Evolutionary conservation across 2,797 vertebrate species (phyloP), one percentile per base, ranked within the genome.

Genomic region (Acropternis orthonyx): DNA sequence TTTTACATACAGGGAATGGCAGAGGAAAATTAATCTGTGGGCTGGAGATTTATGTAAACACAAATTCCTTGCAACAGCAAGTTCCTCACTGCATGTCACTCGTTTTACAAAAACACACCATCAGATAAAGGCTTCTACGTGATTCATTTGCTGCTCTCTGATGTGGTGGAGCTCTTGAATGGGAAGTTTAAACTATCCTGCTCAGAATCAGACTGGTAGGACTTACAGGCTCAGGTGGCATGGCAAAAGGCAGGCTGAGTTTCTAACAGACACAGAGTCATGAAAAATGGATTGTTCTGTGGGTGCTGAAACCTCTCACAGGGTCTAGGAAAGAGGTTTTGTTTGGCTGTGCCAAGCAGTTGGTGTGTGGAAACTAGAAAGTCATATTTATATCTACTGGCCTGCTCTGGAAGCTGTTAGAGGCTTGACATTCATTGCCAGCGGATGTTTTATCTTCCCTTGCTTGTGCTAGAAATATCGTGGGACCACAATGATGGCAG

Each of bases 1-100:
- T 92, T 95, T 95, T 94, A 83, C 59, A 30, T 74, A 59, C 10
- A 71, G 62, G 44, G 89, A 79, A 93, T 36, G 83, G 86, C 36
- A 54, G 28, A 81, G 87, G 16, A 41, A 81, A 85, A 93, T 65
- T 93, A 96, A 89, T 77, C 74, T 67, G 94, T 96, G 75, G 80
- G 92, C 71, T 92, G 87, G 58, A 88, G 54, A 96, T 94, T 90
- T 94, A 93, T 86, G 83, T 94, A 96, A 96, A 96, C 91, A 97
- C 82, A 88, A 97, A 96, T 87, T 96, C 89, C 90, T 67, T 75
- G 80, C 79, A 92, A 94, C 92, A 85, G 78, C 91, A 95, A 95
- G 92, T 85, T 96, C 91, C 89, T 92, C 69, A 6, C 88, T 95
- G 92, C 89, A 75, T 94, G 82, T 94, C 10, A 9, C 76, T 96